Conservation (phyloP, 92 coral and sea anemone species). For the Plumapathes pennacea region DNA sequence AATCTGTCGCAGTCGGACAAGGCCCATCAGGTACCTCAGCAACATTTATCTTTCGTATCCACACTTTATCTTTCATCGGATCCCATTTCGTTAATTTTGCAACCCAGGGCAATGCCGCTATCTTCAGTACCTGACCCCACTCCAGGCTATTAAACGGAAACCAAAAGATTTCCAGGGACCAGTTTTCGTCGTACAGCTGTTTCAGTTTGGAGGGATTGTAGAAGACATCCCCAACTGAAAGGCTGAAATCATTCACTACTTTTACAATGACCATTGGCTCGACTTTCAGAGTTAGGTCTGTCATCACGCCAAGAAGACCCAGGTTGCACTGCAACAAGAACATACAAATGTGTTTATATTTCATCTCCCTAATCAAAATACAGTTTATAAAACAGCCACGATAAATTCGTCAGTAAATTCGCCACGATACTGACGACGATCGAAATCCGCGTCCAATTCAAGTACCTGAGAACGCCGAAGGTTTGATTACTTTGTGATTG, state of each 20-base stretch:
- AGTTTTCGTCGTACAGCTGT: constrained; percentile 31
- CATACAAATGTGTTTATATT: no score
- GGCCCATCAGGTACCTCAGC: constrained; percentile 28
- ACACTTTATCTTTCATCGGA: constrained; percentile 36
- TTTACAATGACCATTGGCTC: constrained; percentile 59
- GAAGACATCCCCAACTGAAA: constrained; percentile 49
- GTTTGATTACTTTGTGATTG: no score
- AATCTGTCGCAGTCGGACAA: constrained; percentile 36
- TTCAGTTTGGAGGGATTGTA: constrained; percentile 41
- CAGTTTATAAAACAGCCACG: no score
- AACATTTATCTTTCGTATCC: constrained; percentile 52
- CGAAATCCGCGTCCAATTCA: no score
- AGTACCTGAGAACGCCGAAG: no score
- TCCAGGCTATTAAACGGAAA: constrained; percentile 59
- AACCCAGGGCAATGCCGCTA: no score
- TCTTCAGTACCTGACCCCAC: constrained; percentile 4
- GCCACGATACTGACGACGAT: no score
- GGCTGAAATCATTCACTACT: constrained; percentile 29
- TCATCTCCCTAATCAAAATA: no score
- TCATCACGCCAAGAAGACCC: constrained; percentile 64
- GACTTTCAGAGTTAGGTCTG: constrained; percentile 52
- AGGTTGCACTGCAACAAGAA: constrained; percentile 50
- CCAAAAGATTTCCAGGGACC: constrained; percentile 69
- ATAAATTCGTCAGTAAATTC: no score
- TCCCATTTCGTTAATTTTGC: no score